Evolutionary conservation across 2,797 vertebrate genomes (phyloP), one percentile per base, ranked within the genome.

Genomic region (Sebastes hubbsi): DNA sequence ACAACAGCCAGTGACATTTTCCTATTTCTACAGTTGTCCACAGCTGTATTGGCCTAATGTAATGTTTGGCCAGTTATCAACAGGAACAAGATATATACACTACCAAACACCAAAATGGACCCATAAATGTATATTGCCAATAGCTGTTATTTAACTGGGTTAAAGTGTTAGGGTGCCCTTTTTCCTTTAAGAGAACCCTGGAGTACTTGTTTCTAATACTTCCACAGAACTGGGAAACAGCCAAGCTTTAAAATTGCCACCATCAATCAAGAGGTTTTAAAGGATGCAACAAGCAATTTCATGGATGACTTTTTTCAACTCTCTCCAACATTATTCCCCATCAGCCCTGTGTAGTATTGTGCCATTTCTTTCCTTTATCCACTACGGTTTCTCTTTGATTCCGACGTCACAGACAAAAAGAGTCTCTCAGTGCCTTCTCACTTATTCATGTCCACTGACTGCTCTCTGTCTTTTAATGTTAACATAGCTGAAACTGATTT

Each of bases 171-270:
- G 70, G 87, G 72, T 60, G 61, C 12, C 70, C 77, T 84, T 86
- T 24, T 86, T 74, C 46, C 73, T 83, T 85, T 79, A 83, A 80
- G 30, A 86, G 65, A 82, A 86, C 77, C 83, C 78, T 56, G 46
- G 63, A 88, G 81, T 88, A 76, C 80, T 88, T 54, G 83, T 58
- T 86, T 89, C 90, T 88, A 91, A 91, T 86, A 90, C 82, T 80
- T 93, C 89, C 80, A 85, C 77, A 46, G 60, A 86, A 89, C 91
- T 90, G 89, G 82, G 85, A 89, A 88, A 91, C 84, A 77, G 80
- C 89, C 84, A 93, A 58, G 86, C 85, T 92, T 92, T 92, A 92
- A 95, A 95, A 95, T 95, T 95, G 93, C 90, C 91, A 93, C 86
- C 92, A 95, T 95, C 89, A 92, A 94, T 94, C 89, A 95, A 92